These are phyloP conservation scores for Eciton burchellii DNA, from an alignment of 1,140 invertebrate species.

Conservation along the genomic window DNA sequence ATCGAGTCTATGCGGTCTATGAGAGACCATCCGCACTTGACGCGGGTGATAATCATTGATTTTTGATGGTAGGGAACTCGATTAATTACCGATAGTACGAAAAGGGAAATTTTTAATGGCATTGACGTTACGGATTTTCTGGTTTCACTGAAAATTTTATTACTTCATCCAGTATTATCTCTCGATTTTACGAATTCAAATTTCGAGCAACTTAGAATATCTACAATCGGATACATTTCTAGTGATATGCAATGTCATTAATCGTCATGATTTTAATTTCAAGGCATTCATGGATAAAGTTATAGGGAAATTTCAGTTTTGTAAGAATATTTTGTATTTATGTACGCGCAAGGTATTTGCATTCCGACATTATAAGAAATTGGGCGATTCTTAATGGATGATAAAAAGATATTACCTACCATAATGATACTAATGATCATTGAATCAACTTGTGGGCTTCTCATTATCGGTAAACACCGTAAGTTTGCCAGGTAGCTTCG, in stretches of 20 bases:
- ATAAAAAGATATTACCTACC: not conserved
- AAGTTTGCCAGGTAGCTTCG: too few species aligned
- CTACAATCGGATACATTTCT: not conserved
- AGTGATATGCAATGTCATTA: slow-evolving; percentile 4
- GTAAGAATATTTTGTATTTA: not conserved
- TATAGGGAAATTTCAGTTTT: not conserved
- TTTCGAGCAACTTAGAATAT: not conserved
- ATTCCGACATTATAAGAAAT: not conserved
- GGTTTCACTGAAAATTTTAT: slow-evolving; percentile 8
- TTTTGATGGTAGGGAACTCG: slow-evolving; percentile 19
- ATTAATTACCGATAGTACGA: slow-evolving; percentile 23
- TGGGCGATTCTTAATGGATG: not conserved
- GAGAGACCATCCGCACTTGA: not conserved
- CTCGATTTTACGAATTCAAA: not conserved
- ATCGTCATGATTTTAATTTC: not conserved
- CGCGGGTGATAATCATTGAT: slow-evolving; percentile 16
- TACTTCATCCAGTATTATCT: not conserved
- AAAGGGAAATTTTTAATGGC: slow-evolving; percentile 29
- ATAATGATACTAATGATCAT: not conserved
- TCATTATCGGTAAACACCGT: not conserved
- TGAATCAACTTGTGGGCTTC: not conserved
- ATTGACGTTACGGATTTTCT: not conserved
- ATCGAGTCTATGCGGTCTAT: slow-evolving; percentile 12
- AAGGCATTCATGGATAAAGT: not conserved
- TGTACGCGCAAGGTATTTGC: too few species aligned